Evolutionary conservation across 2,113 vertebrate species (phyloP).

Genomic region (Corapipo altera): DNA sequence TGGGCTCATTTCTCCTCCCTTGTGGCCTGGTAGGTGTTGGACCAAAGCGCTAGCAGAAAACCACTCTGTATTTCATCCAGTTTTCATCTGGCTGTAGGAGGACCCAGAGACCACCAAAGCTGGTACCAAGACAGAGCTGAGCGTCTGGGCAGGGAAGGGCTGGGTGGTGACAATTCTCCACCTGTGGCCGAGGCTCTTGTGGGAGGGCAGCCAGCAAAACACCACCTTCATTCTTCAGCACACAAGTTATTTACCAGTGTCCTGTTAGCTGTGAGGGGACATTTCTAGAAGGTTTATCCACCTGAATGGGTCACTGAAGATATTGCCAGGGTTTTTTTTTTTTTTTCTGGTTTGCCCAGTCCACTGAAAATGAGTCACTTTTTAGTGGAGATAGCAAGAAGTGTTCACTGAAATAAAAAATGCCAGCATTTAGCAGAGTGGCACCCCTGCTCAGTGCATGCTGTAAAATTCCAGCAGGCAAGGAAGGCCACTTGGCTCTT

Average conservation of each 20-base stretch:
- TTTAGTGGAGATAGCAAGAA: neutral
- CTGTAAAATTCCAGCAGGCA: slow-evolving; percentile 54
- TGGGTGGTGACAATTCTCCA: neutral
- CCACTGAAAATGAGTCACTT: neutral
- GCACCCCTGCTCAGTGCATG: neutral
- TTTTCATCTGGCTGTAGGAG: neutral
- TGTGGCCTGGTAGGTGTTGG: fast-evolving
- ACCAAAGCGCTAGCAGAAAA: neutral
- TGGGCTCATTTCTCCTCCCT: neutral
- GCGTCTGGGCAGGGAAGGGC: neutral
- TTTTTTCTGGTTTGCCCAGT: neutral
- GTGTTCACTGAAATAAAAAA: slow-evolving; percentile 8
- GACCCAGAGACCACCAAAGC: neutral
- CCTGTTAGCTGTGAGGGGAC: neutral
- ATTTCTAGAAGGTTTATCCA: neutral
- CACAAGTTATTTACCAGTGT: neutral
- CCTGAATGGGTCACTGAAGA: slow-evolving; percentile 17
- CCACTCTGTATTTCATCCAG: neutral
- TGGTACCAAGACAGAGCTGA: neutral
- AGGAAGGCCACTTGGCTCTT: slow-evolving; percentile 22
- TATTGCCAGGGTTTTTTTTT: neutral
- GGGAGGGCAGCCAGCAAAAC: neutral
- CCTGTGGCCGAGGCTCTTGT: fast-evolving
- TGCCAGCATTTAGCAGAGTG: slow-evolving; percentile 4
- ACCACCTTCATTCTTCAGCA: neutral